These are phyloP conservation scores for Threskiornis aethiopicus DNA, from an alignment of 2,797 vertebrate genomes.

Conservation along the genomic window DNA sequence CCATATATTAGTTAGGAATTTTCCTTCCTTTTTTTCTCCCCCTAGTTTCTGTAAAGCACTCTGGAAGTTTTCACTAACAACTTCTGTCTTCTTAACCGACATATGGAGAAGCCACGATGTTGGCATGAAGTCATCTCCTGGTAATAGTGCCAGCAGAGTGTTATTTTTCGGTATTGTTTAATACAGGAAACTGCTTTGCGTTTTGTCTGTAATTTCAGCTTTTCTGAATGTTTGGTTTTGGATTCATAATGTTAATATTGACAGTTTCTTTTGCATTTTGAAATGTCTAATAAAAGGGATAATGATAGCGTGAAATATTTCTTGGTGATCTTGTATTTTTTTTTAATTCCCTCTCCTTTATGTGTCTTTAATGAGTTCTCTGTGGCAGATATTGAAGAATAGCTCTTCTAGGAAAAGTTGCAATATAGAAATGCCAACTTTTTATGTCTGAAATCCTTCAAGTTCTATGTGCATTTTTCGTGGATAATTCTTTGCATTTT, in stretches of 20 bases:
- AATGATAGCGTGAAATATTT: not conserved
- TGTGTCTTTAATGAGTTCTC: not conserved
- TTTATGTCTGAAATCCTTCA: not conserved
- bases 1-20: not conserved
- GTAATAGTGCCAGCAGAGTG: slow-evolving; percentile 14
- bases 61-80: slow-evolving; percentile 48
- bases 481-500: not conserved
- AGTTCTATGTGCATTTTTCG: not conserved
- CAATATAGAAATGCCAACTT: not conserved
- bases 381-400: not conserved
- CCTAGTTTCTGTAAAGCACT: not conserved
- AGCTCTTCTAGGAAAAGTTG: not conserved
- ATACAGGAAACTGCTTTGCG: not conserved
- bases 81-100: slow-evolving; percentile 28
- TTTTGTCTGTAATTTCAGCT: slow-evolving; percentile 49
- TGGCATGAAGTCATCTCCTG: slow-evolving; percentile 20
- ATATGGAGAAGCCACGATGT: slow-evolving; percentile 44
- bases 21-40: not conserved
- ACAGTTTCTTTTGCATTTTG: not conserved
- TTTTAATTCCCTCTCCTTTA: not conserved
- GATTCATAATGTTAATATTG: slow-evolving; percentile 40
- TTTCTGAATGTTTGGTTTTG: slow-evolving; percentile 48
- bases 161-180: slow-evolving; percentile 29
- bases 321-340: not conserved
- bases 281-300: not conserved